phyloP scores from a whole-genome alignment of 2,113 vertebrate genomes.

The Lampris megalopsis region DNA sequence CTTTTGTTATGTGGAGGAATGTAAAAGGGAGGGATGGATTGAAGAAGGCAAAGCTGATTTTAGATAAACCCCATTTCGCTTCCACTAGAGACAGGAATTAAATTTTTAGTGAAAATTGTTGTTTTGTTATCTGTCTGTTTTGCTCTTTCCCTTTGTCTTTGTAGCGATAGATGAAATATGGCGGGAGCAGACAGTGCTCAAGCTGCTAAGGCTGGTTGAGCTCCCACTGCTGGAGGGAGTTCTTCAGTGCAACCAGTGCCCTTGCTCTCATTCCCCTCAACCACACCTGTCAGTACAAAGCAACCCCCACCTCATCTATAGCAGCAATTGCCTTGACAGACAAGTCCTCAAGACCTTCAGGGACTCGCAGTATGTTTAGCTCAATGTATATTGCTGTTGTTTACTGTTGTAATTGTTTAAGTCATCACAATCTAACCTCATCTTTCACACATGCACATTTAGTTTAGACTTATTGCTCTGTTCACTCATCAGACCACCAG shows the following conservation, averaged over 20 bases:
- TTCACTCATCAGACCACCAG: too few species aligned
- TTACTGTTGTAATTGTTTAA: not conserved
- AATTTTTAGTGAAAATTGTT: not conserved
- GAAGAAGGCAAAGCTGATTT: too few species aligned
- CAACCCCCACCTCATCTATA: constrained; percentile 81
- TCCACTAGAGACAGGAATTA: too few species aligned
- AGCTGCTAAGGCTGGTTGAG: constrained; percentile 91
- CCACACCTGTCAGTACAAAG: constrained; percentile 43
- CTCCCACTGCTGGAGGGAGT: constrained; percentile 92
- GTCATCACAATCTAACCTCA: too few species aligned
- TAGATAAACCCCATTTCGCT: too few species aligned
- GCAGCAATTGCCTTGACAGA: constrained; percentile 89
- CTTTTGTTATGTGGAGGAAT: too few species aligned
- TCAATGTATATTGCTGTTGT: constrained; percentile 21
- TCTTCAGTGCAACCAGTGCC: constrained; percentile 79
- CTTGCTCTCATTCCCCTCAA: constrained; percentile 39
- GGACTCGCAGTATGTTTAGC: constrained; percentile 87
- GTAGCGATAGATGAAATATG: constrained; percentile 92
- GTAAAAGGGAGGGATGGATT: too few species aligned
- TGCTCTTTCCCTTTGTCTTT: not conserved
- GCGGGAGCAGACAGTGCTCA: constrained; percentile 92
- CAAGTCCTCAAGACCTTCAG: constrained; percentile 92
- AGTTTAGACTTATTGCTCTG: too few species aligned
- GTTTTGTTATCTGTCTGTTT: not conserved
- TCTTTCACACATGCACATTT: too few species aligned